phyloP scores from a whole-genome alignment of 1,140 invertebrate genomes.

The Cepaea nemoralis region DNA sequence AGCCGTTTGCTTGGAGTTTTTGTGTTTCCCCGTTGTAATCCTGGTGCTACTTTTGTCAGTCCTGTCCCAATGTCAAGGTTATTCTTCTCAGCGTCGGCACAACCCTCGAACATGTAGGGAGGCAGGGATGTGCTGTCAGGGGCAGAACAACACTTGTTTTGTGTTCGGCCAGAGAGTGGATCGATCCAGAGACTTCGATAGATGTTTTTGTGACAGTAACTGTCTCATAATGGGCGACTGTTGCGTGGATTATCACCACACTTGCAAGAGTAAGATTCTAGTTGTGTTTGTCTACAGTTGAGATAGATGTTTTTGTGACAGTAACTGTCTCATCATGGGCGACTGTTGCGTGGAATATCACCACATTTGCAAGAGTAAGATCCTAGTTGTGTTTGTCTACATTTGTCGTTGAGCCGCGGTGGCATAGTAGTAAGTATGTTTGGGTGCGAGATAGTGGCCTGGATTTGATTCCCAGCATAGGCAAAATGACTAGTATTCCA shows the following conservation, averaged over 20 bases:
- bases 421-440: too few relatives aligned
- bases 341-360: constrained; percentile 58
- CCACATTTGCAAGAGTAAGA: constrained; percentile 57
- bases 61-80: neutral
- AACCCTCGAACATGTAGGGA: constrained; percentile 50
- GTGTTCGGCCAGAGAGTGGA: constrained; percentile 57
- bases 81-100: neutral
- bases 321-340: constrained; percentile 61
- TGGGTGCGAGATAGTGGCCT: too few relatives aligned
- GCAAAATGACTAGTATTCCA: too few relatives aligned
- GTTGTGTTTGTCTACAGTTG: too few relatives aligned
- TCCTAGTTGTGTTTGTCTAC: too few relatives aligned
- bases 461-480: too few relatives aligned
- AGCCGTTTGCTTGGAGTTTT: too few relatives aligned
- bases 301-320: constrained; percentile 65
- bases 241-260: constrained; percentile 57
- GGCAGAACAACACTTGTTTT: constrained; percentile 63
- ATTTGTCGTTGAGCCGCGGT: too few relatives aligned
- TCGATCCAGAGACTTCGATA: constrained; percentile 44
- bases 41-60: too few relatives aligned
- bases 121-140: constrained; percentile 57
- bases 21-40: too few relatives aligned
- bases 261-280: constrained; percentile 60
- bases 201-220: constrained; percentile 63
- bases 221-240: constrained; percentile 61